These are phyloP conservation scores for Horisme vitalbata DNA, from an alignment of 2,888 invertebrate genomes.

Conservation along the genomic window DNA sequence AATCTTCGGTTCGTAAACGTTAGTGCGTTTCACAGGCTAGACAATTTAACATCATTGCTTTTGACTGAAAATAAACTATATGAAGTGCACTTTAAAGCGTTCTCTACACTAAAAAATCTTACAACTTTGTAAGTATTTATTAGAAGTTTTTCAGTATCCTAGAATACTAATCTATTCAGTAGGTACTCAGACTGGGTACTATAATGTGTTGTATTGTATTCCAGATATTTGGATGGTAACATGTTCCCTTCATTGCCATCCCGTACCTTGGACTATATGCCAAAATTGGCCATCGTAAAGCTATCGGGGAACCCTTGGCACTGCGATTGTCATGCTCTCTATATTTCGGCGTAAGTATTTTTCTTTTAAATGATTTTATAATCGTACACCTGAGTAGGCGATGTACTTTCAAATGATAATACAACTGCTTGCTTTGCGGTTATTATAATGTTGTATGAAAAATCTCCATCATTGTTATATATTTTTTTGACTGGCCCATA, in stretches of 20 bases:
- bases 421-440: no score
- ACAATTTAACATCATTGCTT: slow-evolving; percentile 85
- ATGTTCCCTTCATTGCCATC: slow-evolving; percentile 87
- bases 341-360: slow-evolving; percentile 85
- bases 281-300: slow-evolving; percentile 85
- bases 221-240: slow-evolving; percentile 89
- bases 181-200: no score
- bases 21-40: slow-evolving; percentile 84
- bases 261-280: slow-evolving; percentile 85
- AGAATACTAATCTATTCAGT: no score
- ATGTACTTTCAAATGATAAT: no score
- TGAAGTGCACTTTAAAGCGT: slow-evolving; percentile 84
- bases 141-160: not conserved
- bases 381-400: no score
- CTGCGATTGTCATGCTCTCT: slow-evolving; percentile 89
- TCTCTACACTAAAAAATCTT: slow-evolving; percentile 85
- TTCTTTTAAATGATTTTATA: not conserved
- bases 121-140: slow-evolving; percentile 85
- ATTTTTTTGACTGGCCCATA: no score
- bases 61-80: slow-evolving; percentile 88
- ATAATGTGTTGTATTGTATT: no score
- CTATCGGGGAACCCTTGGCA: slow-evolving; percentile 91
- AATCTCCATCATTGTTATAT: no score
- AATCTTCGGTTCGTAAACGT: slow-evolving; percentile 84
- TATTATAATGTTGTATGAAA: no score